These are phyloP conservation scores for Hirtodrosophila trivittata DNA, from an alignment of 2,888 invertebrate species.

Conservation along the genomic window DNA sequence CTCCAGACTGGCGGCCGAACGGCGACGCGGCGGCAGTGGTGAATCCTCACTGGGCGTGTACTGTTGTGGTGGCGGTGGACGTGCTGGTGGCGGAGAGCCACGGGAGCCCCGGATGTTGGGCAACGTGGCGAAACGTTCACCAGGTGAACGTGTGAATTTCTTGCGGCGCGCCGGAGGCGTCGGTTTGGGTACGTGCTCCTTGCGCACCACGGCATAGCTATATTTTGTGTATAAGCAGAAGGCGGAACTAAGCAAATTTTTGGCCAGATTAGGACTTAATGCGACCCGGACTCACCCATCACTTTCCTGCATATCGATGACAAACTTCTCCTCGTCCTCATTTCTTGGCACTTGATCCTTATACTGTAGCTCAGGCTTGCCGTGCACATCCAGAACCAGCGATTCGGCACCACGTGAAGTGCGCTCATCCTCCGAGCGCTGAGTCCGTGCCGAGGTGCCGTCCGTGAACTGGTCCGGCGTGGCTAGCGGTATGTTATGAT, in stretches of 20 bases:
- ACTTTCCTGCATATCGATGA: conserved; percentile 83
- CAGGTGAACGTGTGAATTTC: conserved; percentile 85
- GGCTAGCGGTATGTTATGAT: conserved; percentile 85
- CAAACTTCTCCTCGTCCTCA: conserved; percentile 73
- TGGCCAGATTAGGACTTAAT: conserved; percentile 24
- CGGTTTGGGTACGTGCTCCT: conserved; percentile 87
- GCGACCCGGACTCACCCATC: conserved; percentile 80
- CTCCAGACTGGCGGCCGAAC: conserved; percentile 86
- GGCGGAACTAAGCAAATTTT: conserved; percentile 52
- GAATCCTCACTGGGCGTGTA: conserved; percentile 85
- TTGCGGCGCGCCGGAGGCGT: conserved; percentile 86
- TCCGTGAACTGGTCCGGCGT: conserved; percentile 85
- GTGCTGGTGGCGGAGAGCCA: conserved; percentile 83
- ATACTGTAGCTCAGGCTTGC: conserved; percentile 39
- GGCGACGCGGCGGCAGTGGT: conserved; percentile 86
- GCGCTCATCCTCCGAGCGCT: conserved; percentile 88
- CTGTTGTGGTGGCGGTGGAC: conserved; percentile 87
- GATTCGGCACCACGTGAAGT: conserved; percentile 90
- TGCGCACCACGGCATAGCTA: conserved; percentile 92
- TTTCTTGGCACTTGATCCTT: conserved; percentile 58
- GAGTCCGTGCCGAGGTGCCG: conserved; percentile 86
- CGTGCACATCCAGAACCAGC: conserved; percentile 84
- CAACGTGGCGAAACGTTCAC: conserved; percentile 89
- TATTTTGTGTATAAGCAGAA: conserved; percentile 50
- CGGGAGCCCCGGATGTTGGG: conserved; percentile 84